Base-by-base conservation (phyloP, 2,797 vertebrate species). In the Pterois miles region DNA sequence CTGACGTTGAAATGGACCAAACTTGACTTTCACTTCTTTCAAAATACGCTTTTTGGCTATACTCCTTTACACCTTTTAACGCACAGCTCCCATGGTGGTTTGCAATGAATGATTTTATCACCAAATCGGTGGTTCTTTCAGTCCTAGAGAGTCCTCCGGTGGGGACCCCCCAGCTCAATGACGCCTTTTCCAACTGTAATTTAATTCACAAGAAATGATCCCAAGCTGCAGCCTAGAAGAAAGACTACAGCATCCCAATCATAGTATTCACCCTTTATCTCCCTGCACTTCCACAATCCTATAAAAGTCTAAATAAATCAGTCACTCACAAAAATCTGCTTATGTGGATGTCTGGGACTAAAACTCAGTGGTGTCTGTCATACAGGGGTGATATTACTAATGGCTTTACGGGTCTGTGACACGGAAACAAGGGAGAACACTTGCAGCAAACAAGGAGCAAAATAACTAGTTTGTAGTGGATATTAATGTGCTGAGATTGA, bases 401-500 rank as follows among this genome's bases (percentile, higher is more conserved):
- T 52, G 50, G n/a, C 54, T 84, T 58, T 58, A 62, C 69, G 59
- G 25, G 81, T n/a, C 50, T n/a, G 38, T 71, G 48, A 78, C 46
- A 67, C 48, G 59, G 33, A 74, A 78, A 82, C 65, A 46, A 75
- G 48, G 18, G 25, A 52, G 60, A 74, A 50, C 53, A 65, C 63
- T 29, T 3, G 7, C 40, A 64, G 23, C 58, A 80, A 67, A 79
- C 64, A 70, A 65, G 57, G 12, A 62, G 40, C 68, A 38, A 36
- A 79, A 71, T 23, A 74, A 67, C 64, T 60, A 23, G 54, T 82
- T 78, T 81, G 72, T 4, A 1, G 50, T 74, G 67, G 79, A 88
- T 86, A 65, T 83, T 78, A 76, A 83, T 83, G 76, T 71, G 75
- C 52, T 74, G 40, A 76, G 76, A 86, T 78, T 86, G 76, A 86